Evolutionary conservation across 2,113 vertebrate genomes (phyloP).

Genomic region (Brachirus orientalis): DNA sequence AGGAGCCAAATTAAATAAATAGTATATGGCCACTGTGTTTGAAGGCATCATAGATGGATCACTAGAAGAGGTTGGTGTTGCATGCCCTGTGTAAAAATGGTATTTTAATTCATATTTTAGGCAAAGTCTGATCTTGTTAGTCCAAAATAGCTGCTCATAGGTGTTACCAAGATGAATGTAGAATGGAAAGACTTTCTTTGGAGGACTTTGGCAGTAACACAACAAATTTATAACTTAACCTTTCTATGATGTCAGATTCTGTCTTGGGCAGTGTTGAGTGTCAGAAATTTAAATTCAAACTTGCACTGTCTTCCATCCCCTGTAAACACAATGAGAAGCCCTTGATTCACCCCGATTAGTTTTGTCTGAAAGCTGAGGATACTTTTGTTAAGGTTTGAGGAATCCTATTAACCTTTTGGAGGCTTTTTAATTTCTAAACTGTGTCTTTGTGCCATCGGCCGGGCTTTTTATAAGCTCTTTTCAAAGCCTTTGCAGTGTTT

Average conservation of each 20-base stretch:
- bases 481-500: constrained; percentile 33
- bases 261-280: not conserved
- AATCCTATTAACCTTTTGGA: constrained; percentile 66
- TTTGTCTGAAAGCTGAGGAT: constrained; percentile 4
- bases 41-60: too few species aligned
- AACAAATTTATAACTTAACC: not conserved
- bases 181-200: too few species aligned
- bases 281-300: constrained; percentile 14
- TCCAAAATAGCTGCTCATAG: too few species aligned
- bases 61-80: too few species aligned
- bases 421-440: constrained; percentile 42
- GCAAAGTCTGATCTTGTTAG: too few species aligned
- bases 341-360: not conserved
- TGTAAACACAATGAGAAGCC: not conserved
- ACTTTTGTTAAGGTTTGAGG: constrained; percentile 16
- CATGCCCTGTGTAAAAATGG: too few species aligned
- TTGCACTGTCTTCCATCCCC: constrained; percentile 8
- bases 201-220: too few species aligned
- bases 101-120: too few species aligned
- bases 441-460: not conserved
- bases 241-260: not conserved
- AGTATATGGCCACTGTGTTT: too few species aligned
- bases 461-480: constrained; percentile 39
- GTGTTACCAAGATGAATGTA: too few species aligned
- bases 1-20: too few species aligned